A percentile compares a stretch with the other conserved stretches of the same genome.
Evolutionary conservation across 2,888 invertebrate genomes (phyloP).

Genomic region (Phalera bucephala): DNA sequence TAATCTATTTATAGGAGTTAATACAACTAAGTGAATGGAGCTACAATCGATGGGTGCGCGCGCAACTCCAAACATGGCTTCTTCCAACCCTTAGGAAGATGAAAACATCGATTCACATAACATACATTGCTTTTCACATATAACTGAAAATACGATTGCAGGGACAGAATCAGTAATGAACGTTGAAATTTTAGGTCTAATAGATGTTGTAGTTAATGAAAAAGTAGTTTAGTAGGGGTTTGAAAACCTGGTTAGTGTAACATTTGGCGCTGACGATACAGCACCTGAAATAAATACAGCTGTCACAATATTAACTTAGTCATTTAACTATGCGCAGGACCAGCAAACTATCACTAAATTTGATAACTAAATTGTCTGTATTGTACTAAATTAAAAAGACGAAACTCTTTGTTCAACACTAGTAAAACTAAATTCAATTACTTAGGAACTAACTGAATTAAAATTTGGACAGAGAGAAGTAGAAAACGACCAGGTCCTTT

Average conservation of each 20-base stretch:
- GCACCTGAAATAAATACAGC: neutral
- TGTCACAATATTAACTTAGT: too few relatives aligned
- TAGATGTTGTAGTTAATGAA: conserved; percentile 6
- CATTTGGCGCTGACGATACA: neutral
- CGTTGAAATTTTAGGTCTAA: neutral
- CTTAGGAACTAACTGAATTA: neutral
- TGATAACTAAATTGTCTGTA: too few relatives aligned
- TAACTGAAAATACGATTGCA: neutral
- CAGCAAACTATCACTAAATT: too few relatives aligned
- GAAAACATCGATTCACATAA: neutral
- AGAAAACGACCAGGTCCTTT: conserved; percentile 34
- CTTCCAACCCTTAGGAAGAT: conserved; percentile 26
- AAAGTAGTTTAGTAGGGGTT: conserved; percentile 9
- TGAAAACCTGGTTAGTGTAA: neutral
- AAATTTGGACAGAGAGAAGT: conserved; percentile 9
- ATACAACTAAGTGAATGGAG: conserved; percentile 53
- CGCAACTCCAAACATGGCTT: conserved; percentile 64
- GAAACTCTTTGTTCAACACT: too few relatives aligned
- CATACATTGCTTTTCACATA: conserved; percentile 30
- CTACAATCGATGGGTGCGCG: conserved; percentile 72
- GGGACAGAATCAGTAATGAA: conserved; percentile 8
- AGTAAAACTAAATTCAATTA: conserved; percentile 1
- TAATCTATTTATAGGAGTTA: conserved; percentile 57
- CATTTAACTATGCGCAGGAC: too few relatives aligned
- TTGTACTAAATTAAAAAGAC: too few relatives aligned